Evolutionary conservation across 1,140 invertebrate species (phyloP), one percentile per base, ranked within the genome.

Genomic region (Yoshiicerus persimilis): DNA sequence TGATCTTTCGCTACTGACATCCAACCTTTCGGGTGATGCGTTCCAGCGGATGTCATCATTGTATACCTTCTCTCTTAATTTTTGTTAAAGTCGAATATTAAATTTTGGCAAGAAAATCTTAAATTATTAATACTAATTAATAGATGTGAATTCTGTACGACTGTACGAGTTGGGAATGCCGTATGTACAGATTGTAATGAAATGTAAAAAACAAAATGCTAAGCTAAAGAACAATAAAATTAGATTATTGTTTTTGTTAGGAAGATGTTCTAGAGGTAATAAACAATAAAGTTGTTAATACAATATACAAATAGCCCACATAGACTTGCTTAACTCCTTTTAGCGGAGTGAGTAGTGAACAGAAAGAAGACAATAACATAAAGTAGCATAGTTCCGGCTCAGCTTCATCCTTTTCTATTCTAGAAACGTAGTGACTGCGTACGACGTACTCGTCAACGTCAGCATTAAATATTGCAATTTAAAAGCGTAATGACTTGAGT

Each of bases 321-420:
- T 70, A 70, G 2, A 38, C 30, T 36, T 56, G 47, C 47, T 56
- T 56, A 56, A 56, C n/a, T n/a, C n/a, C n/a, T n/a, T n/a, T n/a
- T n/a, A n/a, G n/a, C n/a, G n/a, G n/a, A n/a, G n/a, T n/a, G n/a
- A n/a, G n/a, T n/a, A n/a, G n/a, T n/a, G n/a, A n/a, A 56, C 13
- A 20, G 16, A 16, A n/a, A 5, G 16, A 56, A 56, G 47, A 56
- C 47, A 56, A 36, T 80, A 36, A 80, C 20, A 36, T 80, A 36
- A 80, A 20, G 13, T 32, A n/a, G 75, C 75, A 80, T 80, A 80
- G 75, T 80, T 80, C 75, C 75, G 75, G 75, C 70, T 77, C 70
- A 77, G 34, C 75, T 80, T 38, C 16, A 36, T 80, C 32, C 66
- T 70, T 70, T 27, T 16, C 66, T 30, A 30, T 70, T 30, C 25